Evolutionary conservation across 1,140 invertebrate genomes (phyloP).

Genomic region (Dreissena polymorpha): DNA sequence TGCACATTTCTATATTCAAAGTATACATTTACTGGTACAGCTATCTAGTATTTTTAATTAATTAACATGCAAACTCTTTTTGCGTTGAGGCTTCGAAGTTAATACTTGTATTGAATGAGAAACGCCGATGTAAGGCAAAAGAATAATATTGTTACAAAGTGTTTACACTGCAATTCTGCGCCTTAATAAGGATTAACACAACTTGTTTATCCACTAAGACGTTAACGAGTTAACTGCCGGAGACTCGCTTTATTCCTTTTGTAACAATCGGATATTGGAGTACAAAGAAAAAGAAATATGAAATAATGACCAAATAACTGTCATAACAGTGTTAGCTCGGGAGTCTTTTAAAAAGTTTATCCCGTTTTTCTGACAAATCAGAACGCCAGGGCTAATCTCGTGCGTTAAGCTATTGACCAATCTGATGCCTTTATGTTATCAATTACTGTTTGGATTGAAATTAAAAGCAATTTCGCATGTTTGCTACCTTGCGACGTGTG

Average conservation of each 20-base stretch:
- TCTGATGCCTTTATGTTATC: background rate
- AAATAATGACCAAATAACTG: background rate
- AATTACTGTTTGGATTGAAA: background rate
- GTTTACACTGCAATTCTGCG: slow-evolving; percentile 27
- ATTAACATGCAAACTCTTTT: too few species aligned
- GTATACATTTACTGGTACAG: too few species aligned
- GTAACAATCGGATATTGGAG: slow-evolving; percentile 48
- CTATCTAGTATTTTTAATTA: too few species aligned
- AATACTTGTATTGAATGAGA: too few species aligned
- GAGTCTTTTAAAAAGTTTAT: background rate
- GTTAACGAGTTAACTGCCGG: slow-evolving; percentile 50
- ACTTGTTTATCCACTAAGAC: slow-evolving; percentile 20
- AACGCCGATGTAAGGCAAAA: too few species aligned
- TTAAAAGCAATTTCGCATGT: background rate
- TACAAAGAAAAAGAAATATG: slow-evolving; percentile 28
- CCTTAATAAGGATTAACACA: slow-evolving; percentile 50
- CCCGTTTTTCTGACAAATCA: slow-evolving; percentile 36
- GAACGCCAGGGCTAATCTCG: slow-evolving; percentile 7
- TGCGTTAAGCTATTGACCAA: slow-evolving; percentile 14
- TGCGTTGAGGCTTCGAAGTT: too few species aligned
- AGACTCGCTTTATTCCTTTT: slow-evolving; percentile 23
- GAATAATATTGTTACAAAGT: slow-evolving; percentile 22
- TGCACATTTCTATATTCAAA: too few species aligned
- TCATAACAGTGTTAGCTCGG: background rate
- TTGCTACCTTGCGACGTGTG: too few species aligned